These are phyloP conservation scores for Ichneumon xanthorius DNA, from an alignment of 2,888 invertebrate genomes.

Conservation along the genomic window DNA sequence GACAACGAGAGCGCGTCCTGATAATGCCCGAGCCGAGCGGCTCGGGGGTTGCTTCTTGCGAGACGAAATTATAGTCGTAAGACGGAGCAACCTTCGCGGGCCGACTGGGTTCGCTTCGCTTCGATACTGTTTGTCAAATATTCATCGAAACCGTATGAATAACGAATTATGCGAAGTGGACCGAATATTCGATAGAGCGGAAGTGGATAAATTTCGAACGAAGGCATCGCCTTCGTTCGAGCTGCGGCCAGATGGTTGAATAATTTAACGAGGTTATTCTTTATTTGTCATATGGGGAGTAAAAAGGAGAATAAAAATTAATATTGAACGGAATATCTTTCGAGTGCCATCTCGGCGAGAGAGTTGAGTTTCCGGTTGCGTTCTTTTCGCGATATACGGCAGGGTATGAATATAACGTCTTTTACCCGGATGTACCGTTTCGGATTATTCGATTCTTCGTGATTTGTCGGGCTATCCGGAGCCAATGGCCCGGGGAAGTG, in stretches of 20 bases:
- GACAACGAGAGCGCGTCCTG: slow-evolving; percentile 54
- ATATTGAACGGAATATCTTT: too few species aligned
- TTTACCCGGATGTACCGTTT: slow-evolving; percentile 75
- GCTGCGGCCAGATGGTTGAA: not conserved
- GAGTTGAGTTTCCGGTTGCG: too few species aligned
- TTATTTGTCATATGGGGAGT: not conserved
- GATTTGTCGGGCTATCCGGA: slow-evolving; percentile 84
- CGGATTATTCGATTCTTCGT: slow-evolving; percentile 80
- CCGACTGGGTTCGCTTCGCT: too few species aligned
- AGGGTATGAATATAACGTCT: too few species aligned
- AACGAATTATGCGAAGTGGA: not conserved
- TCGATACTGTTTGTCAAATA: too few species aligned
- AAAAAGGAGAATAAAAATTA: too few species aligned
- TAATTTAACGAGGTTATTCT: not conserved
- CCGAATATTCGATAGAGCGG: not conserved
- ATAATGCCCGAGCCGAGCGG: not conserved
- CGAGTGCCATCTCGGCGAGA: too few species aligned
- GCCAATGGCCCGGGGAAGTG: slow-evolving; percentile 82
- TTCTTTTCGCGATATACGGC: too few species aligned
- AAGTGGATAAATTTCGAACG: not conserved
- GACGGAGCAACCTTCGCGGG: not conserved
- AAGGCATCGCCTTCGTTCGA: too few species aligned
- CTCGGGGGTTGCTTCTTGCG: slow-evolving; percentile 38
- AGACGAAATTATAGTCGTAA: slow-evolving; percentile 39
- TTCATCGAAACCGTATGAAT: not conserved